Percentiles rank a stretch among this genome's conserved stretches.
Conservation (phyloP, 2,888 invertebrate species). For the Microplitis manilae region DNA sequence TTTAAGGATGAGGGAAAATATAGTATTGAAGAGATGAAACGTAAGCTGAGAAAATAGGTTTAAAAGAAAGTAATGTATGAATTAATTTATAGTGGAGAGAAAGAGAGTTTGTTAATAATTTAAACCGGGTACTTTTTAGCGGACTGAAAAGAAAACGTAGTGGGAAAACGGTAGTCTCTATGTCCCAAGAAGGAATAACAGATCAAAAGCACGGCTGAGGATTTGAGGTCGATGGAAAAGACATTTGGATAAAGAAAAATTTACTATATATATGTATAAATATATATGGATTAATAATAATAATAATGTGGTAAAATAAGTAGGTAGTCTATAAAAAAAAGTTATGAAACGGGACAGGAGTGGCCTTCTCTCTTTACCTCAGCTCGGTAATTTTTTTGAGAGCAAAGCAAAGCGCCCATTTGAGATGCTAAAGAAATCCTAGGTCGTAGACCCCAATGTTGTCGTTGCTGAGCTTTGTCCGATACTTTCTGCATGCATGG, state of each 20-base stretch:
- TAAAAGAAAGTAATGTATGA: neutral
- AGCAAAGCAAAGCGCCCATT: slow-evolving; percentile 6
- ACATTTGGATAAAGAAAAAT: slow-evolving; percentile 22
- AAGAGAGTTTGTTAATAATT: slow-evolving; percentile 49
- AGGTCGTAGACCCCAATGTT: slow-evolving; percentile 15
- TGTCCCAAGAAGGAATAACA: slow-evolving; percentile 53
- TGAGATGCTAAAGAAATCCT: slow-evolving; percentile 22
- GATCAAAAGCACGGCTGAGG: slow-evolving; percentile 56
- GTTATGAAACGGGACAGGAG: neutral
- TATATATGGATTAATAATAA: slow-evolving; percentile 2
- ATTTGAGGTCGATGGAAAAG: slow-evolving; percentile 32
- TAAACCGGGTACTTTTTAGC: slow-evolving; percentile 31
- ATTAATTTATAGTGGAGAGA: neutral
- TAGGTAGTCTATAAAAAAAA: neutral
- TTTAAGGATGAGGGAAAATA: neutral
- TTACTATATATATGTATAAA: slow-evolving; percentile 6
- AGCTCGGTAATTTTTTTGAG: neutral
- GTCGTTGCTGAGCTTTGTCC: slow-evolving; percentile 10
- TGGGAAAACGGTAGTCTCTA: slow-evolving; percentile 47
- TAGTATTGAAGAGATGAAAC: neutral
- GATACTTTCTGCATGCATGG: neutral
- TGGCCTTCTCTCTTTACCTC: neutral
- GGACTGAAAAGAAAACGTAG: slow-evolving; percentile 34
- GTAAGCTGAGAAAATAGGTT: neutral
- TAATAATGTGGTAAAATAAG: neutral